These are phyloP conservation scores for Galaxias olidus DNA, from an alignment of 2,797 vertebrate species.

Conservation along the genomic window DNA sequence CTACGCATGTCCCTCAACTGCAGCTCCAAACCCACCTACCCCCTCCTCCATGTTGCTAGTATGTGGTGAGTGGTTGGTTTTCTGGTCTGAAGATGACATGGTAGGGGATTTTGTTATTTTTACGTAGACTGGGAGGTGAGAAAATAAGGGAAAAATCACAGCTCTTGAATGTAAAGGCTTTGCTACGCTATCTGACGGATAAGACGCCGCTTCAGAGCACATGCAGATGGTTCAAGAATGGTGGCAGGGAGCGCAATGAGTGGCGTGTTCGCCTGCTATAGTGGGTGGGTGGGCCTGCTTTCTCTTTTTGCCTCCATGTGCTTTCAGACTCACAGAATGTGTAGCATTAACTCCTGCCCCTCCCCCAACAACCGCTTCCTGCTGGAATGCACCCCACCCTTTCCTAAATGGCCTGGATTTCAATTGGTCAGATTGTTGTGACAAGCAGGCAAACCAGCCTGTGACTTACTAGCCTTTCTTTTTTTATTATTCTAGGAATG, in stretches of 20 bases:
- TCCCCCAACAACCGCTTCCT: slow-evolving; percentile 72
- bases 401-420: slow-evolving; percentile 73
- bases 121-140: slow-evolving; percentile 15
- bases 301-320: slow-evolving; percentile 68
- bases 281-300: slow-evolving; percentile 63
- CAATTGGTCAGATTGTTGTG: slow-evolving; percentile 52
- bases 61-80: slow-evolving; percentile 41
- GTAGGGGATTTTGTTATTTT: too few relatives aligned
- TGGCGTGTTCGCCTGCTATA: slow-evolving; percentile 50
- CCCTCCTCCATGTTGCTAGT: slow-evolving; percentile 48
- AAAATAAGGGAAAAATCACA: slow-evolving; percentile 19
- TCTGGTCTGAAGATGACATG: slow-evolving; percentile 53
- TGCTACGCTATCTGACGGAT: slow-evolving; percentile 55
- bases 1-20: slow-evolving; percentile 47
- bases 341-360: slow-evolving; percentile 73
- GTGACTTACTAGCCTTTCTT: slow-evolving; percentile 33
- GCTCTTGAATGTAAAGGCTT: slow-evolving; percentile 53
- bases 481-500: slow-evolving; percentile 55
- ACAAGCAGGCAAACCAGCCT: slow-evolving; percentile 51
- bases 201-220: slow-evolving; percentile 19
- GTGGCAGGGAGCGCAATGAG: slow-evolving; percentile 33
- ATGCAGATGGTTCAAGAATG: slow-evolving; percentile 22
- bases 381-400: slow-evolving; percentile 76
- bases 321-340: slow-evolving; percentile 72
- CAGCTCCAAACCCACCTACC: slow-evolving; percentile 47